Percentiles rank a stretch among this genome's conserved stretches.
These are phyloP conservation scores for Helobdella robusta DNA, from an alignment of 2,888 invertebrate species.

Conservation along the genomic window DNA sequence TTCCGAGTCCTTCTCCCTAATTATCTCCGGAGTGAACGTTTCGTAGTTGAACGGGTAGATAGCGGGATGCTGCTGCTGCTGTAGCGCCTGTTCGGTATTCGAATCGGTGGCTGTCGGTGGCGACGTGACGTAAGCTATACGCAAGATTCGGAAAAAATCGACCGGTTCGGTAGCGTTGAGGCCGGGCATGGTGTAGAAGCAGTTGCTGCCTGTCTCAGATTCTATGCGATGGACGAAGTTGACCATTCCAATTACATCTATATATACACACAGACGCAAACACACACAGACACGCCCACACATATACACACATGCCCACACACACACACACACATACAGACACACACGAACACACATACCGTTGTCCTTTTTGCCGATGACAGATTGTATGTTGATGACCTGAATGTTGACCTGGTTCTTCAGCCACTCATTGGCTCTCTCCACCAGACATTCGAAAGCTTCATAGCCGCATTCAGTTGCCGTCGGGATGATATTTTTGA, in stretches of 20 bases:
- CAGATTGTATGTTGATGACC: constrained; percentile 34
- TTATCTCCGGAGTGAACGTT: constrained; percentile 35
- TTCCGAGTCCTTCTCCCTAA: constrained; percentile 25
- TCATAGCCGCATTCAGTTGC: constrained; percentile 34
- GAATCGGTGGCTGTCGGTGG: constrained; percentile 18
- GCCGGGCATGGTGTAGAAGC: constrained; percentile 31
- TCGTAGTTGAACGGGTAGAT: constrained; percentile 35
- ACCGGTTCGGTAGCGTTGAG: constrained; percentile 28
- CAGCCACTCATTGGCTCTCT: constrained; percentile 35
- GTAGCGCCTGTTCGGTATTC: background rate
- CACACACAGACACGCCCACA: no score
- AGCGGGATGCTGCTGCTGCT: background rate
- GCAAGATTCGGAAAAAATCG: constrained; percentile 32
- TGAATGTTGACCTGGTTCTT: constrained; percentile 31
- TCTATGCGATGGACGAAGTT: no score
- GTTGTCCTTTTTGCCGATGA: constrained; percentile 33
- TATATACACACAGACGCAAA: no score
- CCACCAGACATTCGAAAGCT: constrained; percentile 33
- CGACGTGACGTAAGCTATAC: constrained; percentile 26
- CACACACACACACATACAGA: no score
- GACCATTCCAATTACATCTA: no score
- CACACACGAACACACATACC: no score
- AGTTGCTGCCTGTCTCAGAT: constrained; percentile 31
- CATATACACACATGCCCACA: no score
- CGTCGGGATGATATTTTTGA: constrained; percentile 33